Percentiles rank a stretch among this genome's conserved stretches.
Evolutionary conservation across 2,113 vertebrate species (phyloP).

Genomic region (Serilophus lunatus): DNA sequence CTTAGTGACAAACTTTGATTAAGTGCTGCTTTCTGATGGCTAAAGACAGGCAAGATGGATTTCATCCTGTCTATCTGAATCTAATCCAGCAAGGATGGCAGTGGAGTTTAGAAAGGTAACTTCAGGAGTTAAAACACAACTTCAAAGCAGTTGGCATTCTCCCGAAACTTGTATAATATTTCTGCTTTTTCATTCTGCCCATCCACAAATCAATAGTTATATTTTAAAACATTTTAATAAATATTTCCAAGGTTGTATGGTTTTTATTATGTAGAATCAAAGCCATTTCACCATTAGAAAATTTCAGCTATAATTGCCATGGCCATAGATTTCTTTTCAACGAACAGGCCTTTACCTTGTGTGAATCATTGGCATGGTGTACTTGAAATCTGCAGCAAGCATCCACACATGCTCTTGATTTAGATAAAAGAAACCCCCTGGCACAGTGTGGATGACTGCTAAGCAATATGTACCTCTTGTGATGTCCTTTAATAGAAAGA

Average conservation of each 20-base stretch:
- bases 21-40: background rate
- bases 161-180: background rate
- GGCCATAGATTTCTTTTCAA: slow-evolving; percentile 32
- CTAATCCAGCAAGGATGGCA: background rate
- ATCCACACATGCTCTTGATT: slow-evolving; percentile 62
- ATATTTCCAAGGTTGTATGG: slow-evolving; percentile 29
- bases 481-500: slow-evolving; percentile 21
- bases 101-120: background rate
- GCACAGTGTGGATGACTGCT: slow-evolving; percentile 15
- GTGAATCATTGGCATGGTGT: slow-evolving; percentile 6
- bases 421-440: slow-evolving; percentile 63
- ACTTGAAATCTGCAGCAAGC: slow-evolving; percentile 48
- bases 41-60: background rate
- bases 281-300: slow-evolving; percentile 45
- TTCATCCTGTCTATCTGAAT: background rate
- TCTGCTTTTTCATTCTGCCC: slow-evolving; percentile 4
- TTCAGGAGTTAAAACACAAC: background rate
- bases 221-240: slow-evolving; percentile 53
- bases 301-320: slow-evolving; percentile 47
- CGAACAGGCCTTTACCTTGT: slow-evolving; percentile 33
- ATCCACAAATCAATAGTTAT: slow-evolving; percentile 33
- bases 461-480: slow-evolving; percentile 13
- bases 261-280: slow-evolving; percentile 58
- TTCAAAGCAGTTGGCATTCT: background rate
- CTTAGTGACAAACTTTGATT: background rate